phyloP scores from a whole-genome alignment of 1,140 invertebrate species.

The Octopus bimaculoides region DNA sequence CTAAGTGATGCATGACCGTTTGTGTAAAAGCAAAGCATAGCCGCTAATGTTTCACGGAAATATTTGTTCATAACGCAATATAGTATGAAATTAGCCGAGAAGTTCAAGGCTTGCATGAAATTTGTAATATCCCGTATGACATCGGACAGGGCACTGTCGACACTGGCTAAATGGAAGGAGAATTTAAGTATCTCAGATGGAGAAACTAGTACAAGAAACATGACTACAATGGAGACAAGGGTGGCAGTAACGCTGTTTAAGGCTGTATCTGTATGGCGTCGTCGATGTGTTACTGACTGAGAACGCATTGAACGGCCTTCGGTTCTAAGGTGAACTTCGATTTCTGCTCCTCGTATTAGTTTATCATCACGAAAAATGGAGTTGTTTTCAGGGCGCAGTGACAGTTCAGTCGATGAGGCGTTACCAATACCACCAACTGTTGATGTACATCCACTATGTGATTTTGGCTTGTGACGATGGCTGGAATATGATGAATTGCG shows the following conservation, averaged over 20 bases:
- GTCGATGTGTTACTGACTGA: constrained; percentile 18
- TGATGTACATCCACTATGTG: background rate
- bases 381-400: background rate
- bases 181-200: constrained; percentile 53
- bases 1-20: constrained; percentile 14
- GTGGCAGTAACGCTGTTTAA: constrained; percentile 54
- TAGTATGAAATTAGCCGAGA: constrained; percentile 52
- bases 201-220: constrained; percentile 53
- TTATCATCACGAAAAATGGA: background rate
- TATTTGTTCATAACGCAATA: constrained; percentile 55
- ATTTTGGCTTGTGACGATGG: background rate
- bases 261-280: constrained; percentile 37
- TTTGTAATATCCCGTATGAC: constrained; percentile 49
- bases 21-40: constrained; percentile 41
- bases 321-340: background rate
- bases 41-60: constrained; percentile 45
- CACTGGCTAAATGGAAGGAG: constrained; percentile 17
- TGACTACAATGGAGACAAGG: constrained; percentile 49
- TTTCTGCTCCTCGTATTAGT: background rate
- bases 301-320: background rate
- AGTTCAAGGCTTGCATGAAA: constrained; percentile 54
- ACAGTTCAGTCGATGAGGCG: background rate
- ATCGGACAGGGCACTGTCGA: constrained; percentile 23
- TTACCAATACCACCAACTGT: background rate
- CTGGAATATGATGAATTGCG: background rate